Evolutionary conservation across 2,113 vertebrate species (phyloP).

Genomic region (Camelus bactrianus): DNA sequence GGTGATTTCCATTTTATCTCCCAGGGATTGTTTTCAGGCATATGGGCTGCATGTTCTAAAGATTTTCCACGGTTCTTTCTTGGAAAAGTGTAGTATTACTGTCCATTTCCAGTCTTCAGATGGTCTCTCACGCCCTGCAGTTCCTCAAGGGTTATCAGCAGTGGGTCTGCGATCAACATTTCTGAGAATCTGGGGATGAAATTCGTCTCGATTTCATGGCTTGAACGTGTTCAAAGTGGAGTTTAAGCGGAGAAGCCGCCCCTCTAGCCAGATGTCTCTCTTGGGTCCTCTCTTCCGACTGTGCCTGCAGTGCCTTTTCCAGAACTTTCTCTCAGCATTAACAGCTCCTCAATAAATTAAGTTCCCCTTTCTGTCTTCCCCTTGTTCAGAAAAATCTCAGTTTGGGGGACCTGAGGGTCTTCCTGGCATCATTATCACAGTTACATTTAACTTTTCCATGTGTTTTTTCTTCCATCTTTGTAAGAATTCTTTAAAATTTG

Average conservation of each 20-base stretch:
- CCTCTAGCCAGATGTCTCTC: not conserved
- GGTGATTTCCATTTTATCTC: not conserved
- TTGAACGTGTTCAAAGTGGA: not conserved
- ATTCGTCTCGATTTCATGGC: not conserved
- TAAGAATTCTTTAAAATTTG: not conserved
- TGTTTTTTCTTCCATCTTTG: not conserved
- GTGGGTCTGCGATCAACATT: not conserved
- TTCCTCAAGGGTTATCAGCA: not conserved
- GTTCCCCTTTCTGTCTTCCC: not conserved
- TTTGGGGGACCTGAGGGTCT: not conserved
- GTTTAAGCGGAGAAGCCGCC: not conserved
- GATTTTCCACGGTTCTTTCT: not conserved
- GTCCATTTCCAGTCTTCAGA: not conserved
- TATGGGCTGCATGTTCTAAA: not conserved
- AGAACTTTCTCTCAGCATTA: not conserved
- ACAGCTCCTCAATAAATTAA: not conserved
- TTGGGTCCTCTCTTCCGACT: not conserved
- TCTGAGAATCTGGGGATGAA: not conserved
- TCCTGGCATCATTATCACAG: not conserved
- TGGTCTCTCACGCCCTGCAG: not conserved
- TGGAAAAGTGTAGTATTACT: not conserved
- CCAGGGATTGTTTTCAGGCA: not conserved
- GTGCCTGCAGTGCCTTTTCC: not conserved
- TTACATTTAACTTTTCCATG: not conserved
- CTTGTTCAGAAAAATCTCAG: not conserved